Evolutionary conservation across 2,797 vertebrate genomes (phyloP).

Genomic region (Lagodon rhomboides): DNA sequence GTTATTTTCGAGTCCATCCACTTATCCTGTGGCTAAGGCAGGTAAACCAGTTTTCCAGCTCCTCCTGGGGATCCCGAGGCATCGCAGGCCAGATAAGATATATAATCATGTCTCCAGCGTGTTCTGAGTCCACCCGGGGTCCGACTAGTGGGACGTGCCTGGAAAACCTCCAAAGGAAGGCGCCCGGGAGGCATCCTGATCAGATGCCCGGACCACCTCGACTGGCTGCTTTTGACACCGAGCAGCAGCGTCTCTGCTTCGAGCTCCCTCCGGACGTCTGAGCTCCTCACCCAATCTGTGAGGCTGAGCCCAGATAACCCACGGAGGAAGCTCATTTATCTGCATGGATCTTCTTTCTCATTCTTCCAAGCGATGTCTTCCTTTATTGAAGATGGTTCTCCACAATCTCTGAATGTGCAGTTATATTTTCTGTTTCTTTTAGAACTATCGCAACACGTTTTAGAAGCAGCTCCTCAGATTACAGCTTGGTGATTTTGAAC

Average conservation of each 20-base stretch:
- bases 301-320: background rate
- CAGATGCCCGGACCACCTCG: constrained; percentile 15
- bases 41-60: background rate
- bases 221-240: background rate
- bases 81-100: background rate
- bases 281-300: background rate
- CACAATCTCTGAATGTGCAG: background rate
- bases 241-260: background rate
- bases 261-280: background rate
- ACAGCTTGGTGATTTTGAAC: background rate
- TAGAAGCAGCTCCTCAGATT: background rate
- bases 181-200: background rate
- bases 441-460: background rate
- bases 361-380: background rate
- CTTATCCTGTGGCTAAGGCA: background rate
- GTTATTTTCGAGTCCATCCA: background rate
- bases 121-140: background rate
- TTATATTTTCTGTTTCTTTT: background rate
- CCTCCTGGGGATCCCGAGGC: background rate
- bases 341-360: background rate
- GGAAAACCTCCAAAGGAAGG: background rate
- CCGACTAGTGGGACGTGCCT: background rate
- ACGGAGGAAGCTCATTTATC: background rate
- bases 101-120: background rate
- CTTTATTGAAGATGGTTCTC: background rate